These are phyloP conservation scores for Pseudanteris insignis DNA, from an alignment of 2,888 invertebrate genomes.

Conservation along the genomic window DNA sequence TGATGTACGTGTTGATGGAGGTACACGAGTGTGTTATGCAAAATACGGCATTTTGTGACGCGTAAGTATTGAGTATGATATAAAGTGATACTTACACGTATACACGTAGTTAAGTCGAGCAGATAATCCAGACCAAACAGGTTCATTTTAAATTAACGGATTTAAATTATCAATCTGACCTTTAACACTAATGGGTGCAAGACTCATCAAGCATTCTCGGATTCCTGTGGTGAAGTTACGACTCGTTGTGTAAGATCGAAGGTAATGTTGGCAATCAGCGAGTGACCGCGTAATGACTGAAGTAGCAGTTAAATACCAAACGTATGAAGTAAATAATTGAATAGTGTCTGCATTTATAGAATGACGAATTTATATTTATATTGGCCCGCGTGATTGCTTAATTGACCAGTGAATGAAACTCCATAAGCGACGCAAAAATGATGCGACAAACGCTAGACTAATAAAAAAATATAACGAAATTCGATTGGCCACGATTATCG, in stretches of 20 bases:
- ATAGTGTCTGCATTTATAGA: constrained; percentile 30
- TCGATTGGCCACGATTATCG: no score
- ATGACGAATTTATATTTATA: no score
- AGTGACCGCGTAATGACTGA: constrained; percentile 44
- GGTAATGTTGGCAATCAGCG: constrained; percentile 45
- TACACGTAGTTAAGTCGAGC: constrained; percentile 32
- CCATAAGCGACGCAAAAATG: background rate
- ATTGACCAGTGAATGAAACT: no score
- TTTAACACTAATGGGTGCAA: constrained; percentile 43
- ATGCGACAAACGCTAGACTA: background rate
- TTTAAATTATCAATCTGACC: constrained; percentile 41
- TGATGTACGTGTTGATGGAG: no score
- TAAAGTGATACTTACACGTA: constrained; percentile 28
- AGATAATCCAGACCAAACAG: constrained; percentile 39
- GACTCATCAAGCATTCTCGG: constrained; percentile 43
- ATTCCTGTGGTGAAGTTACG: constrained; percentile 43
- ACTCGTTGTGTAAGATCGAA: constrained; percentile 46
- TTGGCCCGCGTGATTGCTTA: no score
- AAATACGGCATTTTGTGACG: constrained; percentile 20
- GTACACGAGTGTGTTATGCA: constrained; percentile 14
- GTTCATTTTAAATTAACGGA: constrained; percentile 38
- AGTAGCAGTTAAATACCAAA: constrained; percentile 45
- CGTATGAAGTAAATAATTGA: constrained; percentile 42
- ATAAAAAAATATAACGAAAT: background rate
- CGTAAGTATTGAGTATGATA: constrained; percentile 29